Evolutionary conservation across 2,888 invertebrate species (phyloP).

Genomic region (Eremobia ochroleuca): DNA sequence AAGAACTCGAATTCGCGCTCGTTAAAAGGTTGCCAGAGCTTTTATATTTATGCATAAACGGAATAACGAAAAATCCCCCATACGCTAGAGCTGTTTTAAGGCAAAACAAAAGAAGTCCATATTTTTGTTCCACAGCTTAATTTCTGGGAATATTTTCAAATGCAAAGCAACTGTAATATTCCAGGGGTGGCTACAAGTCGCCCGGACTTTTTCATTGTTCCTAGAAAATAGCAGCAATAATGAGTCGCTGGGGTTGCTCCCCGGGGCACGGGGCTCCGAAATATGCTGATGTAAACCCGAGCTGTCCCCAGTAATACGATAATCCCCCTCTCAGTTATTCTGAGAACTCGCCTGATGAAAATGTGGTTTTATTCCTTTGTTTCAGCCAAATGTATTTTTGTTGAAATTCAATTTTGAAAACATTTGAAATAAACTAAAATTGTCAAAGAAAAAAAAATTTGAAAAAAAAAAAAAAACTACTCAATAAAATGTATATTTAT

Average conservation of each 20-base stretch:
- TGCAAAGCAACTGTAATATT: slow-evolving; percentile 62
- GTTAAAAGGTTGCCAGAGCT: slow-evolving; percentile 12
- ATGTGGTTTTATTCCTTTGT: slow-evolving; percentile 21
- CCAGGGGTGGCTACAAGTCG: slow-evolving; percentile 50
- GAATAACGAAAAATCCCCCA: slow-evolving; percentile 25
- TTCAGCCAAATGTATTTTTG: slow-evolving; percentile 9
- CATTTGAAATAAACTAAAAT: background rate
- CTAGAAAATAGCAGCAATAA: slow-evolving; percentile 63
- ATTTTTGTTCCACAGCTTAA: slow-evolving; percentile 50
- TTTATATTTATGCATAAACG: slow-evolving; percentile 24
- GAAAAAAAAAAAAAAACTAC: no score
- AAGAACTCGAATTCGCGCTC: background rate
- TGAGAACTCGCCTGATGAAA: slow-evolving; percentile 32
- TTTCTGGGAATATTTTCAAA: slow-evolving; percentile 59
- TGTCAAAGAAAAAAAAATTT: no score
- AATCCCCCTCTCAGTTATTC: slow-evolving; percentile 47
- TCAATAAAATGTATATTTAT: background rate
- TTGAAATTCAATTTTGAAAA: background rate
- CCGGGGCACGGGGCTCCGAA: slow-evolving; percentile 55
- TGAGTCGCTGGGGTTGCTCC: slow-evolving; percentile 64
- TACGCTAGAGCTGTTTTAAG: slow-evolving; percentile 3
- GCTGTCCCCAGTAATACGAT: slow-evolving; percentile 55
- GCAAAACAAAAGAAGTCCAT: slow-evolving; percentile 51
- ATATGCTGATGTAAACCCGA: slow-evolving; percentile 64
- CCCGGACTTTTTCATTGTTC: slow-evolving; percentile 68